These are phyloP conservation scores for Pilophorus perplexus DNA, from an alignment of 2,888 invertebrate genomes.

Conservation along the genomic window DNA sequence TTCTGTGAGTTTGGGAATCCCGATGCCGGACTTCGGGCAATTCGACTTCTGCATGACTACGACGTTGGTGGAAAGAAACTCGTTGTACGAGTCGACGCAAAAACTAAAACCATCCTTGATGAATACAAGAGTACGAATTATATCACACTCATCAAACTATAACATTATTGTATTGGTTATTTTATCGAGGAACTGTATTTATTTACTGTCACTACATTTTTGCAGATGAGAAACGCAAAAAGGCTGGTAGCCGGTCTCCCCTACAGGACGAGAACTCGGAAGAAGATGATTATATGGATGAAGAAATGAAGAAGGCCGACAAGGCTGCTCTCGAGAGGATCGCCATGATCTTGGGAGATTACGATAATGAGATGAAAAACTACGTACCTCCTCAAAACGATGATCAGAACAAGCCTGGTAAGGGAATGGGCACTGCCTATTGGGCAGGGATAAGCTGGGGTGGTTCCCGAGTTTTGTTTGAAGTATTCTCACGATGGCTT, in stretches of 20 bases:
- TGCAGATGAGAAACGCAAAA: conserved; percentile 61
- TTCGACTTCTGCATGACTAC: conserved; percentile 87
- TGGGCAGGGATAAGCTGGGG: too few species aligned
- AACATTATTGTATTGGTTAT: neutral
- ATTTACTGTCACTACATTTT: too few species aligned
- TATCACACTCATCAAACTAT: neutral
- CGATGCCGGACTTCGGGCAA: conserved; percentile 91
- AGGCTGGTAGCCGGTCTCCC: conserved; percentile 59
- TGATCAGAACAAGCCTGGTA: conserved; percentile 53
- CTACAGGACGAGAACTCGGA: conserved; percentile 59
- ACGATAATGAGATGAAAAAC: conserved; percentile 72
- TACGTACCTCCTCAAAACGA: conserved; percentile 55
- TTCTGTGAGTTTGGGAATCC: conserved; percentile 97
- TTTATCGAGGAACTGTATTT: too few species aligned
- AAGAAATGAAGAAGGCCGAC: conserved; percentile 71
- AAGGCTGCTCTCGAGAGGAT: conserved; percentile 73
- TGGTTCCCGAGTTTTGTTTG: too few species aligned
- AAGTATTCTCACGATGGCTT: neutral
- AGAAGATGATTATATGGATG: conserved; percentile 69
- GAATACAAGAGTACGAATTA: conserved; percentile 74
- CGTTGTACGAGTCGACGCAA: conserved; percentile 95
- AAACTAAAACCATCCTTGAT: conserved; percentile 90
- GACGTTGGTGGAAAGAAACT: conserved; percentile 89
- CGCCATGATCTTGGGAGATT: conserved; percentile 76
- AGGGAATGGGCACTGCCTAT: too few species aligned